Evolutionary conservation across 2,113 vertebrate species (phyloP).

Genomic region (Gadus chalcogrammus): DNA sequence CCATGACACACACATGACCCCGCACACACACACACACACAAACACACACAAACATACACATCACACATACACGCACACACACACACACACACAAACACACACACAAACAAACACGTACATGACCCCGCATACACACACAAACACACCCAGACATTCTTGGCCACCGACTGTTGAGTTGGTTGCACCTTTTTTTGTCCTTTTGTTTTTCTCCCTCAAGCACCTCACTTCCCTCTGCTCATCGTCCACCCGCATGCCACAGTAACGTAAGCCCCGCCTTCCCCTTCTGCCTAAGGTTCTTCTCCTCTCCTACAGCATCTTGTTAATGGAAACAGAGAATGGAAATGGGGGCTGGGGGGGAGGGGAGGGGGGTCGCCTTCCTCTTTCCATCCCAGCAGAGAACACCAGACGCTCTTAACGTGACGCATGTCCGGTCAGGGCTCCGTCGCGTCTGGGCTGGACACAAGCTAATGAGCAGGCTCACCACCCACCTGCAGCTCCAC

Average conservation of each 20-base stretch:
- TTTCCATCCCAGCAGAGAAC: conserved; percentile 53
- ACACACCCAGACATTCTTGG: background rate
- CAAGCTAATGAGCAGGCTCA: conserved; percentile 22
- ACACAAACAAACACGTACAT: too few relatives aligned
- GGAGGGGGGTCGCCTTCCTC: conserved; percentile 34
- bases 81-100: too few relatives aligned
- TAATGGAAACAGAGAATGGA: conserved; percentile 35
- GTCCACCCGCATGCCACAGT: conserved; percentile 25
- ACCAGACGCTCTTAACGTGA: background rate
- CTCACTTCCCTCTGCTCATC: conserved; percentile 30
- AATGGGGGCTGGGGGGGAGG: background rate
- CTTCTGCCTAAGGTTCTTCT: background rate
- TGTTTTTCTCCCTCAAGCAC: conserved; percentile 34
- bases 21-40: background rate
- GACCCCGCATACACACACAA: too few relatives aligned
- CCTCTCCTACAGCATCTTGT: conserved; percentile 27
- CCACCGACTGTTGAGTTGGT: too few relatives aligned
- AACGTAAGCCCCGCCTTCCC: conserved; percentile 22
- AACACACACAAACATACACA: background rate
- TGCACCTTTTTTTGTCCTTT: too few relatives aligned
- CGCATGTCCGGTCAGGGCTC: conserved; percentile 35
- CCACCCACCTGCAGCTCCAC: background rate
- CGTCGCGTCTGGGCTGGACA: conserved; percentile 51
- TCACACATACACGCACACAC: background rate
- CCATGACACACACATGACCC: too few relatives aligned